These are phyloP conservation scores for Stegostoma tigrinum DNA, from an alignment of 2,113 vertebrate genomes.

Conservation along the genomic window DNA sequence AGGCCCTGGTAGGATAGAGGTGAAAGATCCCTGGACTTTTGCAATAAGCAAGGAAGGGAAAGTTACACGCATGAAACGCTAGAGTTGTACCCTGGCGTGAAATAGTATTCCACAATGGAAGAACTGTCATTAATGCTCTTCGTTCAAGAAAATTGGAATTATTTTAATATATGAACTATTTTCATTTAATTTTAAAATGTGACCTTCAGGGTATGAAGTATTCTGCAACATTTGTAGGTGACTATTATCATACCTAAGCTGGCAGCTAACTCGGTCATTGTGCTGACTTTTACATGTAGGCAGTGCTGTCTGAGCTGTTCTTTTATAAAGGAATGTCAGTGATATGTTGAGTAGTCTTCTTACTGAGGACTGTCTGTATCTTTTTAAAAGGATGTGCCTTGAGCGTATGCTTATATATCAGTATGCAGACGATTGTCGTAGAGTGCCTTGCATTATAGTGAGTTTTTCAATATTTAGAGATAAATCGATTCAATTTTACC, in stretches of 20 bases:
- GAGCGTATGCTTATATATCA: background rate
- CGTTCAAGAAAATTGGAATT: background rate
- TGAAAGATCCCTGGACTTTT: background rate
- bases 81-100: constrained; percentile 3
- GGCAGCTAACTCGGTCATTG: background rate
- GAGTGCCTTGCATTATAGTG: background rate
- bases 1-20: constrained; percentile 52
- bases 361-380: constrained; percentile 16
- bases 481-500: background rate
- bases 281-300: background rate
- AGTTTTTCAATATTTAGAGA: background rate
- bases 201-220: background rate
- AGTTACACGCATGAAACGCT: background rate
- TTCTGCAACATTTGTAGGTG: constrained; percentile 28
- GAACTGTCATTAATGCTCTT: background rate
- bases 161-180: background rate
- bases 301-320: background rate
- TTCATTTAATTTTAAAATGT: constrained; percentile 8
- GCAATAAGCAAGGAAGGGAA: background rate
- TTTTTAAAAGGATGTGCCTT: background rate
- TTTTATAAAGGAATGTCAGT: constrained; percentile 34
- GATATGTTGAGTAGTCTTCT: constrained; percentile 33
- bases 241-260: constrained; percentile 16
- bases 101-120: constrained; percentile 26
- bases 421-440: background rate